Percentiles rank a stretch among this genome's conserved stretches.
Evolutionary conservation across 2,113 vertebrate genomes (phyloP).

Genomic region (Alexandromys fortis): DNA sequence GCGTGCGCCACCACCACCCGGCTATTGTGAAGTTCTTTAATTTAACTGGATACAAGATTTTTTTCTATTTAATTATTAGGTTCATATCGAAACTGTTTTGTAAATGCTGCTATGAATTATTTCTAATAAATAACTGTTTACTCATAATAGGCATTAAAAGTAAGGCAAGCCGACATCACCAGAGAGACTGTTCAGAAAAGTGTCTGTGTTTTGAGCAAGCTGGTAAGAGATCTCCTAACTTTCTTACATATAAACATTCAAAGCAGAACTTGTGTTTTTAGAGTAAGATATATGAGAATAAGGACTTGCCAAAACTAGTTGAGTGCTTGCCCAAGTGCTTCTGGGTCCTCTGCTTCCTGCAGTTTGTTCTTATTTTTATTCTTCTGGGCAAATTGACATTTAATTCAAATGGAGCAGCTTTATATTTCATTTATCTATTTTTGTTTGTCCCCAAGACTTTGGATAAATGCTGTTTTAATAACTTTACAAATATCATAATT

Average conservation of each 20-base stretch:
- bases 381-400: neutral
- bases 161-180: conserved; percentile 96
- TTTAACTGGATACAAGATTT: conserved; percentile 31
- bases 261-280: neutral
- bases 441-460: conserved; percentile 27
- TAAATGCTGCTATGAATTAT: conserved; percentile 40
- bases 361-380: neutral
- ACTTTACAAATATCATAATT: conserved; percentile 9
- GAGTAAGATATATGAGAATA: neutral
- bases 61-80: neutral
- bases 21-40: neutral
- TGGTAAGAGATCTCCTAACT: conserved; percentile 91
- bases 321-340: neutral
- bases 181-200: conserved; percentile 99
- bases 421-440: conserved; percentile 22
- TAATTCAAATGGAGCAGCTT: neutral
- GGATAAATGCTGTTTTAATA: conserved; percentile 10
- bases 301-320: neutral
- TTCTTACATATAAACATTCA: neutral
- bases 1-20: too few species aligned
- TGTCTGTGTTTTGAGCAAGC: conserved; percentile 96
- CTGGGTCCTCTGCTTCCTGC: neutral
- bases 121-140: conserved; percentile 66
- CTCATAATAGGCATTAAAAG: conserved; percentile 92
- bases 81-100: conserved; percentile 24